Conservation (phyloP, 1,140 invertebrate genomes). For the Aricia agestis region DNA sequence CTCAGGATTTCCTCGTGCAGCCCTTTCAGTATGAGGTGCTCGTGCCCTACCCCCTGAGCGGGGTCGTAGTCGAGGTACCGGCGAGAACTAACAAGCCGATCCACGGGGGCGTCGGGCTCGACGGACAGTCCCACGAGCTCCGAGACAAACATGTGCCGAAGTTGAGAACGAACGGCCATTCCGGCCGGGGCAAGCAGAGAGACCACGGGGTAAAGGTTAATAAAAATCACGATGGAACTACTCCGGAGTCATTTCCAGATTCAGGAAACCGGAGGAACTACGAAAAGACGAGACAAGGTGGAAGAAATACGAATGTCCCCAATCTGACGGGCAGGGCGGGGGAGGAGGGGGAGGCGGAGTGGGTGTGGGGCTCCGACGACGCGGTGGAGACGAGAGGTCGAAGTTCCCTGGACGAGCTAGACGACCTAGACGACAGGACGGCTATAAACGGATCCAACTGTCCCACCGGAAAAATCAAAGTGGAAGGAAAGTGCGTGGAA, state of each 20-base stretch:
- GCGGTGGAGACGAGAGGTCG: not conserved
- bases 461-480: constrained; percentile 30
- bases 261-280: not conserved
- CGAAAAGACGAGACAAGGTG: not conserved
- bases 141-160: too few species aligned
- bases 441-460: constrained; percentile 33
- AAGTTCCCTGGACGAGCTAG: constrained; percentile 23
- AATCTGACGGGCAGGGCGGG: too few species aligned
- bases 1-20: not conserved
- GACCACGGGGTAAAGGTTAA: not conserved
- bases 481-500: constrained; percentile 30
- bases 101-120: not conserved
- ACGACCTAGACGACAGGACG: constrained; percentile 32
- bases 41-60: not conserved
- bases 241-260: not conserved
- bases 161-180: too few species aligned
- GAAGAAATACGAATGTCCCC: not conserved
- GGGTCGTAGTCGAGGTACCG: not conserved
- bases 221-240: not conserved
- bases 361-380: constrained; percentile 29
- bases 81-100: not conserved
- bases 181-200: not conserved
- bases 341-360: not conserved
- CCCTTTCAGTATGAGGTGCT: not conserved
- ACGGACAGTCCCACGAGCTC: too few species aligned